Percentiles rank a stretch among this genome's conserved stretches.
These are phyloP conservation scores for Xenopus laevis DNA, from an alignment of 2,113 vertebrate genomes.

Conservation along the genomic window DNA sequence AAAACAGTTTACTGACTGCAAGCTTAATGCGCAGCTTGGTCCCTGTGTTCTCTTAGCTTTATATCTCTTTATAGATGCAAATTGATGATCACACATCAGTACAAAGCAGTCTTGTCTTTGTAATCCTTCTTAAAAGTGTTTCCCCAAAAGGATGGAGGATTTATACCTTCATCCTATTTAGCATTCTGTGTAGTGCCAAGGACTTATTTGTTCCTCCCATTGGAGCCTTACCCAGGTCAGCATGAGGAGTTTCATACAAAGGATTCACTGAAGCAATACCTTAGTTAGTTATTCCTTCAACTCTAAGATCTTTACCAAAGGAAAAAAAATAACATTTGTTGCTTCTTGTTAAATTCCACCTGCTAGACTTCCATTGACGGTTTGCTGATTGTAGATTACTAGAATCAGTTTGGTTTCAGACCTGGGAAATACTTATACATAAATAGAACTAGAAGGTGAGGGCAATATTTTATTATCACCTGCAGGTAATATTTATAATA, in stretches of 20 bases:
- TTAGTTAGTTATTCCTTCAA: conserved; percentile 38
- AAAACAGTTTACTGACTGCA: conserved; percentile 24
- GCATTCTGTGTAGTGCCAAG: conserved; percentile 42
- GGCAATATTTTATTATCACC: too few species aligned
- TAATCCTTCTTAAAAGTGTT: background rate
- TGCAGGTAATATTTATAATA: too few species aligned
- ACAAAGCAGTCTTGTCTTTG: background rate
- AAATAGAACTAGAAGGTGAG: too few species aligned
- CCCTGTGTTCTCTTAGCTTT: conserved; percentile 24
- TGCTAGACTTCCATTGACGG: conserved; percentile 25
- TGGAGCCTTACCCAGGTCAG: conserved; percentile 37
- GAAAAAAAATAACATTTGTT: conserved; percentile 36
- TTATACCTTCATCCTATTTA: conserved; percentile 40
- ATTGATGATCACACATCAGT: background rate
- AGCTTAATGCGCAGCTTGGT: conserved; percentile 20
- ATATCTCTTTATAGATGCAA: background rate
- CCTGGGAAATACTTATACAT: background rate
- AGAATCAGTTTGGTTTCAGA: conserved; percentile 3
- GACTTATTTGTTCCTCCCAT: conserved; percentile 36
- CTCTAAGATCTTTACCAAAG: conserved; percentile 27
- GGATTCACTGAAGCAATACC: conserved; percentile 39
- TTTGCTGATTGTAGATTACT: conserved; percentile 30
- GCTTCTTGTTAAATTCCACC: conserved; percentile 39
- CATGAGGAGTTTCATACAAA: conserved; percentile 43
- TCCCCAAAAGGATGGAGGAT: conserved; percentile 1